phyloP scores from a whole-genome alignment of 2,113 vertebrate genomes.

The Silurus asotus region DNA sequence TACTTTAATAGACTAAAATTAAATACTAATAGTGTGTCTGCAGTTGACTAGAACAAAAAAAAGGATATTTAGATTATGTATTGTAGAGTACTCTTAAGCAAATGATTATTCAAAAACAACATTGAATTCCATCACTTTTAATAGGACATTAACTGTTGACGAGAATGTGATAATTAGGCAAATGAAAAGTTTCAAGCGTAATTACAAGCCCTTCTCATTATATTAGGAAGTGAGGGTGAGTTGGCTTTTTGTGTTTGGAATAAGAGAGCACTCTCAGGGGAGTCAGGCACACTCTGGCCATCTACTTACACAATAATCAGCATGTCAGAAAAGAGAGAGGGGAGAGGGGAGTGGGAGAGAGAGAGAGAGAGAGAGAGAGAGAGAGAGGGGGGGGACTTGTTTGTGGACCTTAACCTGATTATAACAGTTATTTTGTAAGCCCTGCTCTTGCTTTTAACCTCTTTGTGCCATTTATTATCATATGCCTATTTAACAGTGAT shows the following conservation, averaged over 20 bases:
- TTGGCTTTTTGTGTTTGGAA: constrained; percentile 51
- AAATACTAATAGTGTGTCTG: not conserved
- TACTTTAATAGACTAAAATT: constrained; percentile 43
- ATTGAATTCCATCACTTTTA: constrained; percentile 30
- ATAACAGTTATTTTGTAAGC: not conserved
- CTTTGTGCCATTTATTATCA: constrained; percentile 1
- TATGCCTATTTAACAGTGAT: constrained; percentile 17
- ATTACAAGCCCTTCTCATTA: constrained; percentile 63
- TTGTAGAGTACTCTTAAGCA: not conserved
- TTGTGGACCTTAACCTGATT: constrained; percentile 1
- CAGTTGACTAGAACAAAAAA: not conserved
- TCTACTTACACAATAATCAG: constrained; percentile 55
- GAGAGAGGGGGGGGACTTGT: not conserved
- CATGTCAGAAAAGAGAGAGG: constrained; percentile 29
- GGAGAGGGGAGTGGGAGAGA: not conserved
- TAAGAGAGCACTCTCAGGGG: constrained; percentile 39
- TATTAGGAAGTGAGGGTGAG: constrained; percentile 49
- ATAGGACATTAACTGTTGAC: constrained; percentile 69
- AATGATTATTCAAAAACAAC: constrained; percentile 5
- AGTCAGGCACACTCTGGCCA: constrained; percentile 24
- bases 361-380: constrained; percentile 2
- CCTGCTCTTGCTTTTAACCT: not conserved
- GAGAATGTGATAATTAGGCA: constrained; percentile 63
- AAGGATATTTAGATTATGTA: not conserved
- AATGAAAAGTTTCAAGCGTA: constrained; percentile 67